These are phyloP conservation scores for Aphidius ervi DNA, from an alignment of 1,140 invertebrate species.

Conservation along the genomic window DNA sequence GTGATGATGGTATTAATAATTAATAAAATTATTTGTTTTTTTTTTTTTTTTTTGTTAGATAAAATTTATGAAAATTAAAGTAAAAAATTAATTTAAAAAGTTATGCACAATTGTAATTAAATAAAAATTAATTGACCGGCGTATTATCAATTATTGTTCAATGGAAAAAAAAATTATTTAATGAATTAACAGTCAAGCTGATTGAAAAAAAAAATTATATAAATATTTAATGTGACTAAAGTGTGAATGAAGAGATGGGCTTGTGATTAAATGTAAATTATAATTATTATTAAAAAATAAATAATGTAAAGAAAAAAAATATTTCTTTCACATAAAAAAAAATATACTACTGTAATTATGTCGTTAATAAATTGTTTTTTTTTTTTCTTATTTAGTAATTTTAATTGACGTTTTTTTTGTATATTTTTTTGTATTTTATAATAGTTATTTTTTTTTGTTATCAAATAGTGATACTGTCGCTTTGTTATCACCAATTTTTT, in stretches of 20 bases:
- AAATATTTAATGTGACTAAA: not conserved
- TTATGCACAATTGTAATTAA: not conserved
- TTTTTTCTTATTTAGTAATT: conserved; percentile 34
- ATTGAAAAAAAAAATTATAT: not conserved
- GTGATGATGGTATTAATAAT: no score
- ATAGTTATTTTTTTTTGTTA: no score
- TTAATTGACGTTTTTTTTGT: not conserved
- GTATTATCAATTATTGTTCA: conserved; percentile 1
- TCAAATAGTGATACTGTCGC: no score
- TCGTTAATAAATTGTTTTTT: conserved; percentile 53
- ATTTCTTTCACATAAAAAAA: conserved; percentile 41
- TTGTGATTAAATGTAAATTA: conserved; percentile 37
- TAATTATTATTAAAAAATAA: conserved; percentile 32
- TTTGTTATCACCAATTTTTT: no score
- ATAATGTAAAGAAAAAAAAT: conserved; percentile 39
- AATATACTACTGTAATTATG: conserved; percentile 49
- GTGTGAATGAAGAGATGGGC: conserved; percentile 32
- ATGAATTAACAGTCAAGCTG: not conserved
- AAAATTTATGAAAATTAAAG: no score
- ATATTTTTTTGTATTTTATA: no score
- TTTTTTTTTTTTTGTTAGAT: no score
- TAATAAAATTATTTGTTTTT: no score
- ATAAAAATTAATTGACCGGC: not conserved
- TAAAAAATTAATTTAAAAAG: no score
- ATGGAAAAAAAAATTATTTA: not conserved